These are phyloP conservation scores for Luperina nickerlii DNA, from an alignment of 2,888 invertebrate genomes.

Conservation along the genomic window DNA sequence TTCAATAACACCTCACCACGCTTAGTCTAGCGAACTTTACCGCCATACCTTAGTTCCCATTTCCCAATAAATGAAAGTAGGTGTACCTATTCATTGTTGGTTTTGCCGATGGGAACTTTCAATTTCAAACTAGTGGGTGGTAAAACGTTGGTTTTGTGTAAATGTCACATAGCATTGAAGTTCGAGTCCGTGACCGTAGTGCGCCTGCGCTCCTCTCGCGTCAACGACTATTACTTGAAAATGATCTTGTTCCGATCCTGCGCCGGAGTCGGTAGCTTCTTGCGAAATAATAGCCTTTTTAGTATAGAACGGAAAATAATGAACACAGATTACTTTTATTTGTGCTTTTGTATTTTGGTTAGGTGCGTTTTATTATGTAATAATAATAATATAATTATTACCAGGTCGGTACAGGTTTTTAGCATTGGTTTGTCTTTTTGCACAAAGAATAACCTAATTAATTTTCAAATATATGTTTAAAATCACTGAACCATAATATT, in stretches of 20 bases:
- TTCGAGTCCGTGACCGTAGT: conserved; percentile 81
- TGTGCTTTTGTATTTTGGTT: conserved; percentile 3
- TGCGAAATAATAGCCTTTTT: conserved; percentile 59
- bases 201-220: conserved; percentile 74
- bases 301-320: conserved; percentile 39
- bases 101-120: conserved; percentile 60
- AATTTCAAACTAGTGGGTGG: conserved; percentile 65
- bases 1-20: background rate
- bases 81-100: conserved; percentile 53
- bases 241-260: conserved; percentile 72
- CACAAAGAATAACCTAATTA: background rate
- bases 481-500: background rate
- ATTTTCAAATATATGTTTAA: background rate
- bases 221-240: conserved; percentile 72
- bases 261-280: conserved; percentile 52
- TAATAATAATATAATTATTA: conserved; percentile 20
- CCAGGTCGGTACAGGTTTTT: background rate
- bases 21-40: conserved; percentile 35
- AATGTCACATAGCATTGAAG: conserved; percentile 79
- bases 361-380: conserved; percentile 27
- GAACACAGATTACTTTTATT: conserved; percentile 44
- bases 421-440: background rate
- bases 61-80: conserved; percentile 57
- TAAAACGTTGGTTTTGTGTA: conserved; percentile 69
- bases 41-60: conserved; percentile 37